Percentiles rank a stretch among this genome's conserved stretches.
These are phyloP conservation scores for Monochamus alternatus DNA, from an alignment of 2,888 invertebrate species.

Conservation along the genomic window DNA sequence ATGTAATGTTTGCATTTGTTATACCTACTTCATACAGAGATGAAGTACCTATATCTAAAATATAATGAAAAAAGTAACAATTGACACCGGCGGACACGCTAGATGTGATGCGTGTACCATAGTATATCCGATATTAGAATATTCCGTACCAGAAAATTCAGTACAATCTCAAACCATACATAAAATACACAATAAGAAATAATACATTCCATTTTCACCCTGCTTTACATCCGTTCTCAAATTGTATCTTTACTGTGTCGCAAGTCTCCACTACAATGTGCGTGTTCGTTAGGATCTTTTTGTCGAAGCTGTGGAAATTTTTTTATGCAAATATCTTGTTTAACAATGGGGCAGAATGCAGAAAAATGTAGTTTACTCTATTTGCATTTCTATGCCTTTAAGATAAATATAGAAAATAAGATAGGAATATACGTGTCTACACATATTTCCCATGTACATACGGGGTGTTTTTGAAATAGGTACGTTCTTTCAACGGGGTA, in stretches of 20 bases:
- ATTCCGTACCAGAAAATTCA: too few relatives aligned
- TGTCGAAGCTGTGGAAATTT: conserved; percentile 25
- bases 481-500: too few relatives aligned
- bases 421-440: neutral
- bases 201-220: conserved; percentile 38
- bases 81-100: too few relatives aligned
- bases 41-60: too few relatives aligned
- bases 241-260: conserved; percentile 34
- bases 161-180: neutral
- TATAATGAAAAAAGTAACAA: too few relatives aligned
- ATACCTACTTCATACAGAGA: too few relatives aligned
- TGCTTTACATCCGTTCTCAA: conserved; percentile 40
- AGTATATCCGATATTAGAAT: too few relatives aligned
- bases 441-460: neutral
- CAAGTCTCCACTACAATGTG: conserved; percentile 36
- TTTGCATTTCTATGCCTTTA: conserved; percentile 23
- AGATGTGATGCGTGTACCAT: too few relatives aligned
- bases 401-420: neutral
- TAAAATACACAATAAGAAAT: conserved; percentile 29
- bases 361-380: conserved; percentile 33
- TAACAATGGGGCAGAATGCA: conserved; percentile 29
- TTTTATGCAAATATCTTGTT: conserved; percentile 28
- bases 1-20: too few relatives aligned
- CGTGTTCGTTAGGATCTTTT: conserved; percentile 36
- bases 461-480: too few relatives aligned